These are phyloP conservation scores for Taenioides sp. DNA, from an alignment of 2,797 vertebrate genomes.

Conservation along the genomic window DNA sequence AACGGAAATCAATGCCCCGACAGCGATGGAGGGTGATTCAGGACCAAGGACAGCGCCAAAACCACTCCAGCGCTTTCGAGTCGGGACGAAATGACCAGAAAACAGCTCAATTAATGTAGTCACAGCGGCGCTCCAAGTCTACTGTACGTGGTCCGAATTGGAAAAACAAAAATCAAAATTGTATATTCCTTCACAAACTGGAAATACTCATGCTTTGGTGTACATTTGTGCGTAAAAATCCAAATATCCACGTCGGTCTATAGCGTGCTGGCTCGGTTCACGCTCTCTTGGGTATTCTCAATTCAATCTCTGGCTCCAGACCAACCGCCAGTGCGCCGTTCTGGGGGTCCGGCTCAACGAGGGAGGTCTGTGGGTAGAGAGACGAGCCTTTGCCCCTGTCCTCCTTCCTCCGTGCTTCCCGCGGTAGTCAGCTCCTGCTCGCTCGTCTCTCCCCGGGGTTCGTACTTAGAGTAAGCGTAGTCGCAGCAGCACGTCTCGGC, in stretches of 20 bases:
- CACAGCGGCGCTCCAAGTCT: slow-evolving; percentile 57
- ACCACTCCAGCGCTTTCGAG: slow-evolving; percentile 43
- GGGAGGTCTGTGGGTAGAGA: slow-evolving; percentile 62
- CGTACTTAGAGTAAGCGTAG: slow-evolving; percentile 73
- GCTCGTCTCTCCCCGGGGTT: slow-evolving; percentile 75
- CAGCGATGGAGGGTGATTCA: slow-evolving; percentile 30
- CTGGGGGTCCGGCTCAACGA: slow-evolving; percentile 56
- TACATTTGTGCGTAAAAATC: slow-evolving; percentile 39
- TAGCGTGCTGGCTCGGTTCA: too few species aligned
- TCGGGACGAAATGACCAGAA: neutral
- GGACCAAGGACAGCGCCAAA: slow-evolving; percentile 64
- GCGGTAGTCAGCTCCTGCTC: slow-evolving; percentile 21
- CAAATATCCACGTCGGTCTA: slow-evolving; percentile 46
- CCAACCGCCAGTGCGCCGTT: slow-evolving; percentile 46
- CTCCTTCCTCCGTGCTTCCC: slow-evolving; percentile 24
- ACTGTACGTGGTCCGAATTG: slow-evolving; percentile 59
- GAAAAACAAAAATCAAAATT: slow-evolving; percentile 15
- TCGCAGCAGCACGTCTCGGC: slow-evolving; percentile 76
- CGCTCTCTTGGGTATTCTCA: neutral
- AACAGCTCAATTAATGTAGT: slow-evolving; percentile 46
- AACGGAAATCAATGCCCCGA: slow-evolving; percentile 39
- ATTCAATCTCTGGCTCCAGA: slow-evolving; percentile 50
- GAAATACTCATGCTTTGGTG: slow-evolving; percentile 34
- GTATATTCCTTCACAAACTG: slow-evolving; percentile 53
- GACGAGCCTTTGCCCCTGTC: slow-evolving; percentile 16